These are phyloP conservation scores for Percina caprodes DNA, from an alignment of 2,113 vertebrate genomes.

Conservation along the genomic window DNA sequence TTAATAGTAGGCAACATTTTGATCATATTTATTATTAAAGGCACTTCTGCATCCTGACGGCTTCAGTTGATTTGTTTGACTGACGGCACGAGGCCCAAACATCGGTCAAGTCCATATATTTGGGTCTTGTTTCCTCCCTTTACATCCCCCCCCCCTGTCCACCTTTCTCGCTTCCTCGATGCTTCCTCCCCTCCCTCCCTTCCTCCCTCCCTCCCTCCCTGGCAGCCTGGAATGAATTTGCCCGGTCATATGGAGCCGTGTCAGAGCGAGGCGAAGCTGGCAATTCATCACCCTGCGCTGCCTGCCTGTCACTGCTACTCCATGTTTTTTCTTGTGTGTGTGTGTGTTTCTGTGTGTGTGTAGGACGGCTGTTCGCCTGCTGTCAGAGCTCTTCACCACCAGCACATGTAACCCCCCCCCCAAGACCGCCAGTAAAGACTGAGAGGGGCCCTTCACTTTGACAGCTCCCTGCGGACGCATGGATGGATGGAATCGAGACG, in stretches of 20 bases:
- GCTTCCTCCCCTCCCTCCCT: background rate
- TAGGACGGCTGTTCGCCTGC: conserved; percentile 28
- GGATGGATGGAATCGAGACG: conserved; percentile 42
- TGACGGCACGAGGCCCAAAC: background rate
- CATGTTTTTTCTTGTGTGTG: background rate
- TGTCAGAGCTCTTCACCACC: conserved; percentile 61
- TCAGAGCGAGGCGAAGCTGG: conserved; percentile 63
- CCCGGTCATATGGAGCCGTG: conserved; percentile 75
- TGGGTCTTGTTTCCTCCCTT: conserved; percentile 7
- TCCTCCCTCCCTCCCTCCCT: conserved; percentile 8
- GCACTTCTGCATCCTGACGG: background rate
- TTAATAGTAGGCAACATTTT: too few relatives aligned
- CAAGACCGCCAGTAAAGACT: conserved; percentile 54
- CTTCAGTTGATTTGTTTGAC: conserved; percentile 10
- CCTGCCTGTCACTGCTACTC: conserved; percentile 70
- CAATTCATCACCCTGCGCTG: conserved; percentile 77
- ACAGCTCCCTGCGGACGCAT: conserved; percentile 41
- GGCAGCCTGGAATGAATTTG: conserved; percentile 74
- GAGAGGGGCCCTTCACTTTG: conserved; percentile 49
- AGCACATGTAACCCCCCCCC: too few relatives aligned
- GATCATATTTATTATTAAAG: background rate
- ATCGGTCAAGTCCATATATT: conserved; percentile 25
- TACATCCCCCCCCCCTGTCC: background rate
- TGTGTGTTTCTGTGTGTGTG: conserved; percentile 7
- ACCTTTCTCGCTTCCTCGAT: background rate